phyloP scores from a whole-genome alignment of 1,140 invertebrate genomes.

The Parasteatoda tepidariorum region DNA sequence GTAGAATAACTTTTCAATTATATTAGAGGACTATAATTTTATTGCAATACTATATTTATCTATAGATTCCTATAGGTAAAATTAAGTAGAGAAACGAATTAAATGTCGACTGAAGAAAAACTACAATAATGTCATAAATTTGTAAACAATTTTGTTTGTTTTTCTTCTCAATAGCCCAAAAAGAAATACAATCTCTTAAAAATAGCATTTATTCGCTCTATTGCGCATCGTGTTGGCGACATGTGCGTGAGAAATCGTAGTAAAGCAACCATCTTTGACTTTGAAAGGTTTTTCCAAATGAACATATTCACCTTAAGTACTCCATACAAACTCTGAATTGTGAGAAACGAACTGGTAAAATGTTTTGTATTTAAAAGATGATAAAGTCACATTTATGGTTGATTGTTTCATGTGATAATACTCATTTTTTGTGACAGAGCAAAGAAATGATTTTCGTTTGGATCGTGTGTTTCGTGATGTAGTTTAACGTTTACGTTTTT shows the following conservation, averaged over 20 bases:
- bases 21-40: too few species aligned
- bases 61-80: too few species aligned
- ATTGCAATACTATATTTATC: too few species aligned
- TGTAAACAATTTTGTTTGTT: background rate
- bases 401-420: background rate
- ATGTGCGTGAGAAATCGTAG: slow-evolving; percentile 16
- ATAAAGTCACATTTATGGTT: background rate
- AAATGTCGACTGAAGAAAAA: background rate
- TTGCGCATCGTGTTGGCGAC: background rate
- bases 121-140: slow-evolving; percentile 23
- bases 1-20: too few species aligned
- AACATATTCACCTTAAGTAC: background rate
- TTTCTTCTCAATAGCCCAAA: background rate
- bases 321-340: background rate
- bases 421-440: background rate
- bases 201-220: too few species aligned
- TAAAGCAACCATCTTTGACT: background rate
- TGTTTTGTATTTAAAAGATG: slow-evolving; percentile 18
- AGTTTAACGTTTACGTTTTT: background rate
- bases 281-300: background rate
- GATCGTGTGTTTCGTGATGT: background rate
- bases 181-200: background rate
- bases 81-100: too few species aligned
- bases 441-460: background rate
- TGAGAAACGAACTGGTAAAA: slow-evolving; percentile 36